Base-by-base conservation (phyloP, 2,888 invertebrate species). In the Eupeodes latifasciatus region DNA sequence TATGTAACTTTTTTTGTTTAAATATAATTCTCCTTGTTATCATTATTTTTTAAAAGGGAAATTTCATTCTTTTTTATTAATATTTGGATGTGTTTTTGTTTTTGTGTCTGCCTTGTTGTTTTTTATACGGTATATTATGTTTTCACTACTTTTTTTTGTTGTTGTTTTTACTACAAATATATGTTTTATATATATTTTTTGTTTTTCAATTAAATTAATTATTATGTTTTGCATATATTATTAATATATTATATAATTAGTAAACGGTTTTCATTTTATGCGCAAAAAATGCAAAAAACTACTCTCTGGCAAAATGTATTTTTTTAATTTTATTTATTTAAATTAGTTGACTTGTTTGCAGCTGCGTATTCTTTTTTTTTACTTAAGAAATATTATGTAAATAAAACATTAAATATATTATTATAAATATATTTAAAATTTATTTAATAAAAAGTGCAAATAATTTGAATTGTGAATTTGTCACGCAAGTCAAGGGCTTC, bases 301-400 rank as follows among this genome's bases (percentile, higher is more conserved):
- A 88, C 88, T 88, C 78, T 75, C 85, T 85, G 85, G 88, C 81
- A 88, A 88, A 88, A 84, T 64, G 11, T 59, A 53, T 66, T 86
- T 51, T 62, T 64, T 44, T 61, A 75, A 84, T 88, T 64, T 51
- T 78, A 74, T 62, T 74, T 59, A 57, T 87, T 78, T 79, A 84
- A 88, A 88, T 69, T 80, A 84, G 67, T 85, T 78, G 85, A 85
- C 81, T 84, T 80, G 51, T 72, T 78, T 86, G 59, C 61, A 69
- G 59, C 67, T 44, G 44, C 67, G 80, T 76, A 40, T 49, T 61
- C 61, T 80, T 85, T 67, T 62, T 75, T 57, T 67, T 77, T 81
- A 62, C 67, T 85, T 78, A 85, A 83, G 87, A 89, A 90, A 89
- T 89, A 90, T 90, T 47, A 90, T 90, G 77, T 90, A 90, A 89